Base-by-base conservation (phyloP, 2,888 invertebrate genomes). In the Tanypteryx hageni region DNA sequence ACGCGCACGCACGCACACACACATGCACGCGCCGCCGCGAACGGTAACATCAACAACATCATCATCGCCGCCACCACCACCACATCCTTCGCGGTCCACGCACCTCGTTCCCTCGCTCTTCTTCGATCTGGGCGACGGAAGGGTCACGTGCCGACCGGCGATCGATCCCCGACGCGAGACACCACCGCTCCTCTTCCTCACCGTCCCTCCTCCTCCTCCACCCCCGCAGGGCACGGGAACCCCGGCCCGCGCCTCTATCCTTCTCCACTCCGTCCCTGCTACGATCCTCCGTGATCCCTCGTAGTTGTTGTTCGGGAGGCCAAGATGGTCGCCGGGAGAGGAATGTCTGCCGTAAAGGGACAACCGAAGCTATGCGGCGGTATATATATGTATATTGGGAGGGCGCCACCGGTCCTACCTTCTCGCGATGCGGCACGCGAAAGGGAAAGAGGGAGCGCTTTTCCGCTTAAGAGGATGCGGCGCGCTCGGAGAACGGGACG, bases 161-260 rank as follows among this genome's bases (percentile, higher is more conserved):
- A 76, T 76, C 76, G 76, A 76, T 76, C 76, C 22, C 27, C 13
- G 10, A 76, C n/a, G 14, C 10, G 76, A 76, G 76, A n/a, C 76
- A 22, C 44, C 44, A 44, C 44, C 44, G 5, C 44, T 44, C 44
- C 44, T 44, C 44, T 5, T 44, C 44, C 22, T 76, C 76, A 11
- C 76, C n/a, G 2, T 27, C 76, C 9, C n/a, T n/a, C 7, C 14
- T n/a, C 10, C 76, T 27, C 22, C 76, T 22, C 76, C 76, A 27
- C 76, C 76, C 76, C 76, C 27, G 76, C 27, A 76, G 76, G 76
- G 76, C 76, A 76, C 64, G 64, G 64, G 64, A 64, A 64, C 76
- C 27, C 76, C 27, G 76, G 76, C 76, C 76, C 76, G 4, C 22
- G 27, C 22, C 22, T 27, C 76, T 76, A 27, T 22, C 76, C 27